A percentile compares a stretch with the other conserved stretches of the same genome.
Evolutionary conservation across 2,888 invertebrate genomes (phyloP).

Genomic region (Melanophora roralis): DNA sequence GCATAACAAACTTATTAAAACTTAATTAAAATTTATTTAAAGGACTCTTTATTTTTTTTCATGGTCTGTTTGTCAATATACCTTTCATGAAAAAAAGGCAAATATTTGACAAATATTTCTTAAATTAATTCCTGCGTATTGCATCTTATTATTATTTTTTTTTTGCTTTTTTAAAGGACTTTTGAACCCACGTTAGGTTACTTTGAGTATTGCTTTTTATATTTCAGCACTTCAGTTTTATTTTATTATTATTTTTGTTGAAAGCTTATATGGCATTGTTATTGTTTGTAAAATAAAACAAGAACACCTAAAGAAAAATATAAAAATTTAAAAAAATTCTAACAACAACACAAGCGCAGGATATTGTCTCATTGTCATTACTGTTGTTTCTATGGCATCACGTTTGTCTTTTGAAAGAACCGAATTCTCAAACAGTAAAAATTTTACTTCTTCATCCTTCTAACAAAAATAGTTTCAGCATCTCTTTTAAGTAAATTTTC

Average conservation of each 20-base stretch:
- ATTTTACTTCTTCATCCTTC: too few species aligned
- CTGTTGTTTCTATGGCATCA: background rate
- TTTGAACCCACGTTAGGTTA: background rate
- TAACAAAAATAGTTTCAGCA: background rate
- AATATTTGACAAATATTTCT: too few species aligned
- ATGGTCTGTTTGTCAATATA: too few species aligned
- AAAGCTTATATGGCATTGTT: conserved; percentile 33
- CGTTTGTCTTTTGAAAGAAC: background rate
- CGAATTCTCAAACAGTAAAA: background rate
- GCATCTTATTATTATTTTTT: too few species aligned
- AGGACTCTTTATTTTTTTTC: too few species aligned
- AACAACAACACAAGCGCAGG: conserved; percentile 24
- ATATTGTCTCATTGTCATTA: conserved; percentile 57
- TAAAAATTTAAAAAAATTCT: background rate
- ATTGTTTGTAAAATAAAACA: conserved; percentile 38
- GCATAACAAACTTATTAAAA: too few species aligned
- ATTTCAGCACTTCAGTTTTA: background rate
- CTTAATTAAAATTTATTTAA: too few species aligned
- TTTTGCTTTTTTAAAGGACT: background rate
- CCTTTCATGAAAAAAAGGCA: too few species aligned
- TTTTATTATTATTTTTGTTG: conserved; percentile 25
- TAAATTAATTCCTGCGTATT: too few species aligned
- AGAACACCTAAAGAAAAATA: conserved; percentile 8
- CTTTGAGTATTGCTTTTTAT: background rate
- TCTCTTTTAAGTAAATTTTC: too few species aligned